These are phyloP conservation scores for Epistrophella euchroma DNA, from an alignment of 2,888 invertebrate genomes.

Conservation along the genomic window DNA sequence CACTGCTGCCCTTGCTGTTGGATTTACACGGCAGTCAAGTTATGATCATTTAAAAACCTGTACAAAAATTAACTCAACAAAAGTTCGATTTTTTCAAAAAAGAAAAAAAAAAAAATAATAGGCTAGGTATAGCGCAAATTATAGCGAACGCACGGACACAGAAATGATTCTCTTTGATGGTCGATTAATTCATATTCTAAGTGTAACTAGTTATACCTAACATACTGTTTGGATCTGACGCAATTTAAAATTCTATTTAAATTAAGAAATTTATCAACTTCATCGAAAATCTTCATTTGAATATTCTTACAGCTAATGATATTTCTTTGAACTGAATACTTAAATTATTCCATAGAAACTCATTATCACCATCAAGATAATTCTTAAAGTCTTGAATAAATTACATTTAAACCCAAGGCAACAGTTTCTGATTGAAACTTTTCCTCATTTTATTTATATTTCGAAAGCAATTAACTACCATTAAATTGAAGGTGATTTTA, in stretches of 20 bases:
- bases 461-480: not conserved
- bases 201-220: no score
- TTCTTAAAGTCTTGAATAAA: conserved; percentile 14
- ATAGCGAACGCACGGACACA: no score
- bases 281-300: not conserved
- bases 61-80: no score
- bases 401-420: not conserved
- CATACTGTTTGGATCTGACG: no score
- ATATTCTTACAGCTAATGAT: not conserved
- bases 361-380: conserved; percentile 1
- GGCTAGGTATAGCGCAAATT: no score
- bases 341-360: not conserved
- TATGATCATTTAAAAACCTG: no score
- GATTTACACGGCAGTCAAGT: no score
- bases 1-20: no score
- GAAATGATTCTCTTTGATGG: no score
- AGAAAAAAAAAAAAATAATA: no score
- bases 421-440: not conserved
- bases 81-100: no score
- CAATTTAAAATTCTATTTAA: not conserved
- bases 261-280: not conserved
- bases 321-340: not conserved
- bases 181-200: no score
- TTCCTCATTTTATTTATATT: not conserved
- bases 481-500: conserved; percentile 17